phyloP scores from a whole-genome alignment of 2,888 invertebrate genomes.

The Cacoxenus indagator region DNA sequence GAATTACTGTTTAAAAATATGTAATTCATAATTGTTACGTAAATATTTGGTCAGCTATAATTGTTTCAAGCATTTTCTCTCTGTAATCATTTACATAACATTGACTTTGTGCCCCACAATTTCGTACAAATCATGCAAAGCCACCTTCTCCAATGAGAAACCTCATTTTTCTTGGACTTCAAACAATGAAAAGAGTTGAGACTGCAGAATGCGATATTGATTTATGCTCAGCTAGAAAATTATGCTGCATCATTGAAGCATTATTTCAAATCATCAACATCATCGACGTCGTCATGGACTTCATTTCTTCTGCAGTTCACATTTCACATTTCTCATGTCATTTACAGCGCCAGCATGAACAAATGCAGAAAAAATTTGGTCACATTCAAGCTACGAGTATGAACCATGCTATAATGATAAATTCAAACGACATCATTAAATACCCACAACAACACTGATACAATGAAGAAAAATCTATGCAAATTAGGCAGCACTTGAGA shows the following conservation, averaged over 20 bases:
- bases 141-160: background rate
- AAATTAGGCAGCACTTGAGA: slow-evolving; percentile 50
- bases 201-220: slow-evolving; percentile 24
- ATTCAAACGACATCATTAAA: slow-evolving; percentile 53
- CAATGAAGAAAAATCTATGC: slow-evolving; percentile 38
- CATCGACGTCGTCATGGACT: background rate
- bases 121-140: slow-evolving; percentile 52
- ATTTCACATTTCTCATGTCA: slow-evolving; percentile 50
- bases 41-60: slow-evolving; percentile 61
- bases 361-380: slow-evolving; percentile 18
- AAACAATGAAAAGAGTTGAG: slow-evolving; percentile 34
- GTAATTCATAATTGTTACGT: slow-evolving; percentile 60
- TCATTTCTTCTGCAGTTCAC: slow-evolving; percentile 31
- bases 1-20: slow-evolving; percentile 27
- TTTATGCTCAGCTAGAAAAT: slow-evolving; percentile 22
- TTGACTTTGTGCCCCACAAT: slow-evolving; percentile 28
- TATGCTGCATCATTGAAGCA: slow-evolving; percentile 57
- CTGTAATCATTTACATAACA: slow-evolving; percentile 58
- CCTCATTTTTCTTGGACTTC: background rate
- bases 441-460: background rate
- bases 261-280: slow-evolving; percentile 46
- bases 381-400: slow-evolving; percentile 35
- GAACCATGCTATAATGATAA: slow-evolving; percentile 24
- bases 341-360: slow-evolving; percentile 21
- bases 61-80: slow-evolving; percentile 50